Percentiles rank a stretch among this genome's conserved stretches.
phyloP scores from a whole-genome alignment of 2,113 vertebrate species.

The Peromyscus maniculatus region DNA sequence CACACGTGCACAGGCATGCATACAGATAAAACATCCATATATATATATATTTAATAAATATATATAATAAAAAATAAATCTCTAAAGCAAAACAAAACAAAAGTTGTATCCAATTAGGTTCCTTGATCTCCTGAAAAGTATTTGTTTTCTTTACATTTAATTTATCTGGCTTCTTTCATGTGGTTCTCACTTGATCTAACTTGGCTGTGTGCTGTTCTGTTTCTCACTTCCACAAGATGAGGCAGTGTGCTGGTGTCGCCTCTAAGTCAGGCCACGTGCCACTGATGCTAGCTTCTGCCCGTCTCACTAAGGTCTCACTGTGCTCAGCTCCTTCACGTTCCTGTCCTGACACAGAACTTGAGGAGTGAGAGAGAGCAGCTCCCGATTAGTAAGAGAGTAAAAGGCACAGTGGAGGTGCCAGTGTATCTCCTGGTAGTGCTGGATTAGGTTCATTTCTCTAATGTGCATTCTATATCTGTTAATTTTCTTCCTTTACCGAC shows the following conservation, averaged over 20 bases:
- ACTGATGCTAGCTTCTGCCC: not conserved
- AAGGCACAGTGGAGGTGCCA: not conserved
- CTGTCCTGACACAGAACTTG: not conserved
- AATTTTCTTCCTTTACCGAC: conserved; percentile 27
- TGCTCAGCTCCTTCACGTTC: not conserved
- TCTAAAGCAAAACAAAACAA: not conserved
- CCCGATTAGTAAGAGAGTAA: not conserved
- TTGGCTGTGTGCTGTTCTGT: not conserved
- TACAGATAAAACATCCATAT: not conserved
- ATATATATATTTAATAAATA: not conserved
- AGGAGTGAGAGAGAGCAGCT: not conserved
- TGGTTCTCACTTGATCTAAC: not conserved
- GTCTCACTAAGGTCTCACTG: not conserved
- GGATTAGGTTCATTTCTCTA: not conserved
- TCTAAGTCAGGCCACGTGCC: not conserved
- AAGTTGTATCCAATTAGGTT: not conserved
- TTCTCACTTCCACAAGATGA: not conserved
- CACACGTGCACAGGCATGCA: not conserved
- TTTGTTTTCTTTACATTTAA: conserved; percentile 32
- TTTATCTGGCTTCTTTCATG: not conserved
- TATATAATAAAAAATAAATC: not conserved
- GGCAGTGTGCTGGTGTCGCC: not conserved
- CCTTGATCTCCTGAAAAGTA: not conserved
- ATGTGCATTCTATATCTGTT: not conserved
- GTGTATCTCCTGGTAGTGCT: not conserved